These are phyloP conservation scores for Diorhabda elongata DNA, from an alignment of 1,140 invertebrate species.

Conservation along the genomic window DNA sequence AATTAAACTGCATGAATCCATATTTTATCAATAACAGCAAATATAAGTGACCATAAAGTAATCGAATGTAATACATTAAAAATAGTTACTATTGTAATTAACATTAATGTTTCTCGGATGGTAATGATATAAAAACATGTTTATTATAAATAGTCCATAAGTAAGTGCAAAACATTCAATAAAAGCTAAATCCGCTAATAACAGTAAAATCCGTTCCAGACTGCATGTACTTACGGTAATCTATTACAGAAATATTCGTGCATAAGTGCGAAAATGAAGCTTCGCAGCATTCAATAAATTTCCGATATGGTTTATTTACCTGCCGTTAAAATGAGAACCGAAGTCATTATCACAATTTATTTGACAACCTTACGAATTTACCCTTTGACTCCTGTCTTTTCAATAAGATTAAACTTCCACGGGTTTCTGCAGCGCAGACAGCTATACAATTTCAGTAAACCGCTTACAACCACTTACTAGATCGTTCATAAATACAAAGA, in stretches of 20 bases:
- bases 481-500: conserved; percentile 25
- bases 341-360: conserved; percentile 21
- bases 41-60: no score
- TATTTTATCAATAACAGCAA: no score
- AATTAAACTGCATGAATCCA: no score
- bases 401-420: conserved; percentile 19
- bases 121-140: neutral
- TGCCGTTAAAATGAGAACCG: conserved; percentile 19
- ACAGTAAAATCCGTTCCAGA: conserved; percentile 7
- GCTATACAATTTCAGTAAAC: conserved; percentile 26
- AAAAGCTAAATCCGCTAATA: conserved; percentile 10
- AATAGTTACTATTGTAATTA: no score
- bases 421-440: conserved; percentile 13
- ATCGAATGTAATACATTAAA: no score
- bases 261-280: conserved; percentile 19
- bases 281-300: conserved; percentile 12
- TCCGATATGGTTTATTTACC: conserved; percentile 17
- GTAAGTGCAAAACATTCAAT: conserved; percentile 11
- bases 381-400: conserved; percentile 21
- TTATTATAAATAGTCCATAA: neutral
- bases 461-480: conserved; percentile 27
- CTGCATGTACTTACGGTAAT: conserved; percentile 8
- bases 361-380: conserved; percentile 19
- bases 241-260: conserved; percentile 10
- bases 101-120: neutral